Percentiles rank a stretch among this genome's conserved stretches.
Conservation (phyloP, 1,140 invertebrate genomes). For the Bombus pascuorum region DNA sequence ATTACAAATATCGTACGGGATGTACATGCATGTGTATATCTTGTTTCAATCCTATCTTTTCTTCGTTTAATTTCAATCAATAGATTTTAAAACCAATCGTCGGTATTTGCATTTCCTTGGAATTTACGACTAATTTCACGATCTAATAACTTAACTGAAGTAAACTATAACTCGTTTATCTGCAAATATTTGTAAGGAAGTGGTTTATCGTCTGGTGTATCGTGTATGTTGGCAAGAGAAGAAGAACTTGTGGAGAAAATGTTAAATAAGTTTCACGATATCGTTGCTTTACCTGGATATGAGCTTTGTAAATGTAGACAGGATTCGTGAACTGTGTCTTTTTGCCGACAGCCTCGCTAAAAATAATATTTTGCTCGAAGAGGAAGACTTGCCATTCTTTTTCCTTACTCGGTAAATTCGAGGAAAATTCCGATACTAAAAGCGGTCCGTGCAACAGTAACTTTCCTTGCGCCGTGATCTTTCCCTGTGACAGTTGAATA, state of each 20-base stretch:
- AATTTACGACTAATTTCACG: neutral
- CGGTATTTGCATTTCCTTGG: neutral
- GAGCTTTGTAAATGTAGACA: conserved; percentile 97
- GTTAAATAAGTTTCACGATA: neutral
- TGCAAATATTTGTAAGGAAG: neutral
- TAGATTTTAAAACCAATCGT: neutral
- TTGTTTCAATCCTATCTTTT: too few species aligned
- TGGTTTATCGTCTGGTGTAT: too few species aligned
- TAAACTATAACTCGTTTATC: too few species aligned
- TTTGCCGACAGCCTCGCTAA: conserved; percentile 96
- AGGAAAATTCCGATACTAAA: conserved; percentile 88
- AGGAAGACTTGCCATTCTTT: conserved; percentile 98
- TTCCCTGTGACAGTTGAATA: conserved; percentile 87
- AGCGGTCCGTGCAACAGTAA: conserved; percentile 95
- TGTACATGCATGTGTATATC: too few species aligned
- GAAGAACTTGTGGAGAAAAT: neutral
- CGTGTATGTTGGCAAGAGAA: too few species aligned
- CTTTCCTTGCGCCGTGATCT: conserved; percentile 98
- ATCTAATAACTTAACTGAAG: too few species aligned
- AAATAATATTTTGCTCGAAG: conserved; percentile 99
- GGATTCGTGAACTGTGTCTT: conserved; percentile 97
- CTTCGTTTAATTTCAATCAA: too few species aligned
- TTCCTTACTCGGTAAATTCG: conserved; percentile 83
- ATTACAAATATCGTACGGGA: too few species aligned
- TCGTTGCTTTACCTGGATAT: conserved; percentile 92